These are phyloP conservation scores for Mastacembelus armatus DNA, from an alignment of 2,797 vertebrate genomes.

Conservation along the genomic window DNA sequence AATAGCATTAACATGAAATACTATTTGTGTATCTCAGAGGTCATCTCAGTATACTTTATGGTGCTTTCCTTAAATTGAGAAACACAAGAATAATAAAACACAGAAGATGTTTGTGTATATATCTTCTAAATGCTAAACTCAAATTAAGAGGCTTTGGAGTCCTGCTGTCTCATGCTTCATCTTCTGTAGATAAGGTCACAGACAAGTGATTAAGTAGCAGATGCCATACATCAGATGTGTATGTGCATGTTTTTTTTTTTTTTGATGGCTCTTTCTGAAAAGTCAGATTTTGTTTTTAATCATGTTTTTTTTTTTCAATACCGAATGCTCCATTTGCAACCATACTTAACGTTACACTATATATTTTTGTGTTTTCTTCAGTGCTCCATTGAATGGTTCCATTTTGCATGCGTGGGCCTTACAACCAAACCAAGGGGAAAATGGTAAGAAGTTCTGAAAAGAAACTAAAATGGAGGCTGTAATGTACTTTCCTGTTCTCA, in stretches of 20 bases:
- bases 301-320: conserved; percentile 27
- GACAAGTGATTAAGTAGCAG: conserved; percentile 24
- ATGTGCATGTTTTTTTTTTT: no score
- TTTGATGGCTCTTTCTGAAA: conserved; percentile 7
- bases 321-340: conserved; percentile 10
- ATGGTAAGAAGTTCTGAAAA: conserved; percentile 87
- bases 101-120: neutral
- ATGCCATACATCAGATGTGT: neutral
- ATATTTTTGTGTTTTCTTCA: conserved; percentile 62
- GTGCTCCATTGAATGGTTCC: conserved; percentile 99
- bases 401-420: conserved; percentile 97
- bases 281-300: conserved; percentile 21
- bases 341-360: neutral
- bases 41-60: conserved; percentile 12
- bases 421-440: conserved; percentile 98
- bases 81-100: conserved; percentile 7
- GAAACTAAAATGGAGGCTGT: neutral
- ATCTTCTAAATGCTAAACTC: conserved; percentile 1
- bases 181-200: conserved; percentile 40
- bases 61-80: neutral
- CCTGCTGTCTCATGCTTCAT: neutral
- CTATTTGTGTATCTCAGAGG: conserved; percentile 16
- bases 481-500: neutral
- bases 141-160: neutral
- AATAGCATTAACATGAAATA: conserved; percentile 25